phyloP scores from a whole-genome alignment of 2,113 vertebrate species.

The Acrocephalus arundinaceus region DNA sequence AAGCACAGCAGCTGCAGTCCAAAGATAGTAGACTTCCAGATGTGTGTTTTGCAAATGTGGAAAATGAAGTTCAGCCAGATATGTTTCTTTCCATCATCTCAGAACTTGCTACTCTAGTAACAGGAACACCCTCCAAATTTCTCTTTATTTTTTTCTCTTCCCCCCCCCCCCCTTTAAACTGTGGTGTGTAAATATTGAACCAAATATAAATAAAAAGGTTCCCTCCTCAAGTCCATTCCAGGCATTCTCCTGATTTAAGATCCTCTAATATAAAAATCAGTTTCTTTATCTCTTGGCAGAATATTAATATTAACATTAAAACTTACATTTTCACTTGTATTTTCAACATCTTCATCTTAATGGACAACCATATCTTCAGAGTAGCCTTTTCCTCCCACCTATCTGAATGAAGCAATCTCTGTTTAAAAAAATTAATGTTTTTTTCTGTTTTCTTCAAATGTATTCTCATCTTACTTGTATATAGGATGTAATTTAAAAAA shows the following conservation, averaged over 20 bases:
- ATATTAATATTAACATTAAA: neutral
- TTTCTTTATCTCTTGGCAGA: neutral
- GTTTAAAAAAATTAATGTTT: neutral
- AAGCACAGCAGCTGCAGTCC: neutral
- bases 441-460: neutral
- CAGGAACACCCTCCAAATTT: neutral
- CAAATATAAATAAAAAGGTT: neutral
- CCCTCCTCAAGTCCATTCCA: neutral
- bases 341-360: neutral
- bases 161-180: neutral
- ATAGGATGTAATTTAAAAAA: neutral
- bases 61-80: slow-evolving; percentile 18
- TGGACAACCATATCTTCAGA: neutral
- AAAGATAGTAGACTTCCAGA: slow-evolving; percentile 33
- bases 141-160: neutral
- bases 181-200: neutral
- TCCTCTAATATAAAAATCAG: neutral
- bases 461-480: neutral
- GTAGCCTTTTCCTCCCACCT: neutral
- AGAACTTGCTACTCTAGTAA: neutral
- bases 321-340: neutral
- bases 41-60: slow-evolving; percentile 49
- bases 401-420: neutral
- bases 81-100: slow-evolving; percentile 42
- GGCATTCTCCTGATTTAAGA: neutral